A percentile compares a stretch with the other conserved stretches of the same genome.
Conservation (phyloP, 2,888 invertebrate species). For the Trichopoda pennipes region DNA sequence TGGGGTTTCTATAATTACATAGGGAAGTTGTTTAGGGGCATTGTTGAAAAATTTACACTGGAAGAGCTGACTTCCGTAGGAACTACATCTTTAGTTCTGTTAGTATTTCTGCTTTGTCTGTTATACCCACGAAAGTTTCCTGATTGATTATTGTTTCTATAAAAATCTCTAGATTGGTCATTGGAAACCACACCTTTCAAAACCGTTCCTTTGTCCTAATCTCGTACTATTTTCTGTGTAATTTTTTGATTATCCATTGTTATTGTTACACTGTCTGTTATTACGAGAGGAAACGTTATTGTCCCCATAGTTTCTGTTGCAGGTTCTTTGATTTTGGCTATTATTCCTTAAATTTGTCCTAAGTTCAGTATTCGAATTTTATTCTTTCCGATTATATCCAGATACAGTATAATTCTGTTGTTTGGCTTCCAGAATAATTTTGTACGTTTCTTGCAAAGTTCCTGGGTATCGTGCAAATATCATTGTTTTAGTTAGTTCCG, state of each 20-base stretch:
- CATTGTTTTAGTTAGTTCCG: conserved; percentile 28
- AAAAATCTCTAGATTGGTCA: background rate
- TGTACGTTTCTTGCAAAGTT: background rate
- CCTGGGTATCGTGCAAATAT: conserved; percentile 1
- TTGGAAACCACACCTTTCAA: background rate
- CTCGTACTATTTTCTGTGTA: no score
- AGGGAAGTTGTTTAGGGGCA: conserved; percentile 3
- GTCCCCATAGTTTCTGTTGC: background rate
- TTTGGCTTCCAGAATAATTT: background rate
- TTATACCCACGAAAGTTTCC: no score
- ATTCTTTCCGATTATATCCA: background rate
- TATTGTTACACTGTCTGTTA: background rate
- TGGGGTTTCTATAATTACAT: conserved; percentile 1
- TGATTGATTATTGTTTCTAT: background rate
- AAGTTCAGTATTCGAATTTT: background rate
- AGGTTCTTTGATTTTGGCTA: no score
- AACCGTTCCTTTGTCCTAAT: no score
- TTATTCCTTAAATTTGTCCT: no score
- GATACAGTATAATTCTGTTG: background rate
- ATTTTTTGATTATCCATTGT: background rate
- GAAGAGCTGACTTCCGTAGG: background rate
- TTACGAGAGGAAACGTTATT: background rate
- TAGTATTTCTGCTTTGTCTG: background rate
- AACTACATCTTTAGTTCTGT: background rate
- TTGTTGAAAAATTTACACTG: background rate